Base-by-base conservation (phyloP, 2,113 vertebrate species). In the Garra rufa region DNA sequence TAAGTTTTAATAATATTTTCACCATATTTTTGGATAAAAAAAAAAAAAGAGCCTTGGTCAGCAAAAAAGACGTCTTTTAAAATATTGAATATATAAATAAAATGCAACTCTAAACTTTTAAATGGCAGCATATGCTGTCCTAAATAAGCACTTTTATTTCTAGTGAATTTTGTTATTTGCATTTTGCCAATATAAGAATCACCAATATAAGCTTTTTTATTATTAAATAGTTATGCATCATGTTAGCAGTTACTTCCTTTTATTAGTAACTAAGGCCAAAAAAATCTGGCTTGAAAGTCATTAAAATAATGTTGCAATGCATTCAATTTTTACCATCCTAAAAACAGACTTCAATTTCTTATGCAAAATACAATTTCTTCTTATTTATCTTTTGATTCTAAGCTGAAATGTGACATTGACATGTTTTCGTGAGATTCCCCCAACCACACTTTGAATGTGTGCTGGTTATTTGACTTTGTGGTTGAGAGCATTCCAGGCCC, bases 401-500 rank as follows among this genome's bases (percentile, higher is more conserved):
- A 70, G 19, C n/a, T 15, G 1, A 71, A 44, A 43, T 46, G 70
- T 46, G 70, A 26, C 70, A 44, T 26, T 71, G 69, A 71, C 41
- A 24, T 71, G 70, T 24, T 14, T 73, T 73, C 11, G 11, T 73
- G n/a, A 9, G 26, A 48, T 76, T 38, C 30, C 43, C n/a, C 11
- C 7, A 2, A 44, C 55, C 34, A 10, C 55, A 44, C 38, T 73
- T 44, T 73, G 38, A 24, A 30, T 74, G 7, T 48, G 52, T 74
- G 50, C n/a, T 28, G 9, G 24, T 21, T 73, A n/a, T 34, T 55
- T 38, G 75, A 34, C 50, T 50, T 41, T 57, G 75, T 24, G 75
- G 75, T 76, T 41, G 50, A 41, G 17, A 57, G 75, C 48, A 41
- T 38, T 76, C 75, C 46, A 52, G 46, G 74, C 48, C 48, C 48